A percentile compares a stretch with the other conserved stretches of the same genome.
phyloP scores from a whole-genome alignment of 2,888 invertebrate species.

The Pandemis heparana region DNA sequence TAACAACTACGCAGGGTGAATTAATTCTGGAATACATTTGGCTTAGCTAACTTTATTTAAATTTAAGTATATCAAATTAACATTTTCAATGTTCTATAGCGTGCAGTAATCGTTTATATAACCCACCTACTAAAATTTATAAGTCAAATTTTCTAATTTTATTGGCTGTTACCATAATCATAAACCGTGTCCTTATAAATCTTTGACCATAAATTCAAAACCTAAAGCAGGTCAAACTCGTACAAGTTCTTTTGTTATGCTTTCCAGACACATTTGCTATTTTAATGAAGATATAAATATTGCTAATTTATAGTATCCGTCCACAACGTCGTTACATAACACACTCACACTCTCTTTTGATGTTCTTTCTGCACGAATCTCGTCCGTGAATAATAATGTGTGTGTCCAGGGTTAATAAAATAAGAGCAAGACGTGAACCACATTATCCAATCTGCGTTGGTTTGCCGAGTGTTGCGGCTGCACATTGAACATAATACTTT shows the following conservation, averaged over 20 bases:
- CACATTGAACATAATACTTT: constrained; percentile 48
- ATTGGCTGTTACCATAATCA: not conserved
- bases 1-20: constrained; percentile 6
- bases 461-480: constrained; percentile 37
- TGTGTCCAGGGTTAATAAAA: constrained; percentile 29
- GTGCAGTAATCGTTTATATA: not conserved
- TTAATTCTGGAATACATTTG: not conserved
- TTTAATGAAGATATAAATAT: constrained; percentile 22
- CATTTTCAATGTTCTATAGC: not conserved
- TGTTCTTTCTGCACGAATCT: not conserved
- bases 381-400: constrained; percentile 13
- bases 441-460: constrained; percentile 41
- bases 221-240: constrained; percentile 7
- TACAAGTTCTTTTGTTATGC: not conserved
- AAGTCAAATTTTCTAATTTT: constrained; percentile 1
- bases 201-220: constrained; percentile 21
- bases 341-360: constrained; percentile 6
- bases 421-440: constrained; percentile 35
- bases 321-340: not conserved
- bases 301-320: constrained; percentile 22
- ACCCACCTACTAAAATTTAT: not conserved
- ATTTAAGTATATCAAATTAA: not conserved
- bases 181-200: constrained; percentile 15
- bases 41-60: constrained; percentile 2
- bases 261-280: constrained; percentile 15